A percentile compares a stretch with the other conserved stretches of the same genome.
phyloP scores from a whole-genome alignment of 1,140 invertebrate species.

The Druon quercuslanigerum region DNA sequence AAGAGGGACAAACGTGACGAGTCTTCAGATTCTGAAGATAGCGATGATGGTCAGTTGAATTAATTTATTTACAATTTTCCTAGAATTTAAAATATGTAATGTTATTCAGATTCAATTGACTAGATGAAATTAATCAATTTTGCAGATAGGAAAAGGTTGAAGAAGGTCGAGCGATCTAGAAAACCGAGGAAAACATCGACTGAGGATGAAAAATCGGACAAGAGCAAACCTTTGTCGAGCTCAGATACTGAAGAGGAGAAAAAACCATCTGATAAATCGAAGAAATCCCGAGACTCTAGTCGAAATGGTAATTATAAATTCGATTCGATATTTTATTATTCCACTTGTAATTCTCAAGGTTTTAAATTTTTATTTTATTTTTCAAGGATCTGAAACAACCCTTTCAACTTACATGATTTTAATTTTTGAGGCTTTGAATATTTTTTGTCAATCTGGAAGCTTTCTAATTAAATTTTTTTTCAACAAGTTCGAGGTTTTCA shows the following conservation, averaged over 20 bases:
- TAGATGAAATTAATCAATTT: constrained; percentile 23
- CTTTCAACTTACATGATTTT: constrained; percentile 11
- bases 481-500: too few species aligned
- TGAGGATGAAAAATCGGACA: constrained; percentile 72
- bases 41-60: constrained; percentile 67
- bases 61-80: constrained; percentile 36
- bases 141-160: constrained; percentile 70
- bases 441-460: not conserved
- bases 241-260: constrained; percentile 69
- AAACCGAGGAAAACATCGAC: constrained; percentile 66
- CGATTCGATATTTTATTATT: too few species aligned
- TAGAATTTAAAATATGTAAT: too few species aligned
- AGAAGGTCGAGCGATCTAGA: constrained; percentile 66
- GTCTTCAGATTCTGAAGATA: constrained; percentile 75
- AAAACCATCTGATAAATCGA: constrained; percentile 66
- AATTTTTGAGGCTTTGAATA: not conserved
- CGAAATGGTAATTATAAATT: constrained; percentile 56
- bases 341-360: too few species aligned
- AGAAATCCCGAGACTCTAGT: constrained; percentile 61
- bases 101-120: not conserved
- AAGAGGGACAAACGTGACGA: constrained; percentile 71
- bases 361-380: too few species aligned
- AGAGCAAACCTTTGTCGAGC: constrained; percentile 66
- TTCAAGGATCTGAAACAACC: constrained; percentile 19
- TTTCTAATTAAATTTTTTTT: too few species aligned